Evolutionary conservation across 2,888 invertebrate genomes (phyloP).

Genomic region (Byasa hedistus): DNA sequence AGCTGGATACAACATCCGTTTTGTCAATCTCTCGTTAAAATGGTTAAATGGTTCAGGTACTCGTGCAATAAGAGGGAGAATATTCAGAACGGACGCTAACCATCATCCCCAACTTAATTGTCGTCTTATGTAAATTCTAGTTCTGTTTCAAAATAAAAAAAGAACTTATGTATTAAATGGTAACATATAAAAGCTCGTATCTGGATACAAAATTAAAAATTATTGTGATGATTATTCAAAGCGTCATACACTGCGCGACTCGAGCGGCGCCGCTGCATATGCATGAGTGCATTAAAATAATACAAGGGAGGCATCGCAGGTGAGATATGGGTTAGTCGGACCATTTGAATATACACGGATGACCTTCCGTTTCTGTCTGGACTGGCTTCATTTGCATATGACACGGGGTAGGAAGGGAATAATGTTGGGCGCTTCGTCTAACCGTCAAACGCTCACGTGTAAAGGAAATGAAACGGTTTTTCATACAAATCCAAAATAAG

Average conservation of each 20-base stretch:
- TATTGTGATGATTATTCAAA: constrained; percentile 41
- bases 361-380: constrained; percentile 52
- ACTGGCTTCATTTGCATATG: constrained; percentile 42
- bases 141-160: too few relatives aligned
- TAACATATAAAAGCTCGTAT: not conserved
- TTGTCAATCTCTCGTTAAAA: too few relatives aligned
- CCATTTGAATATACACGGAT: constrained; percentile 61
- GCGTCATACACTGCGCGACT: constrained; percentile 54
- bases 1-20: too few relatives aligned
- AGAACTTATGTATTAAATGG: not conserved
- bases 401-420: constrained; percentile 36
- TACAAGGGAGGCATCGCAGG: constrained; percentile 49
- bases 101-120: too few relatives aligned
- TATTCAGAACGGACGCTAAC: too few relatives aligned
- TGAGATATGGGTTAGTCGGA: constrained; percentile 53
- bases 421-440: constrained; percentile 13
- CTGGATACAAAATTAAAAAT: constrained; percentile 20
- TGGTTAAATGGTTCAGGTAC: too few relatives aligned
- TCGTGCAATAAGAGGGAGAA: too few relatives aligned
- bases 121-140: too few relatives aligned
- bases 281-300: constrained; percentile 69
- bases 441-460: constrained; percentile 1
- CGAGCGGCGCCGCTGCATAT: constrained; percentile 57
- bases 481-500: not conserved
- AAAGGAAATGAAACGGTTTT: not conserved